Conservation (phyloP, 2,113 vertebrate species). For the Ictalurus furcatus region DNA sequence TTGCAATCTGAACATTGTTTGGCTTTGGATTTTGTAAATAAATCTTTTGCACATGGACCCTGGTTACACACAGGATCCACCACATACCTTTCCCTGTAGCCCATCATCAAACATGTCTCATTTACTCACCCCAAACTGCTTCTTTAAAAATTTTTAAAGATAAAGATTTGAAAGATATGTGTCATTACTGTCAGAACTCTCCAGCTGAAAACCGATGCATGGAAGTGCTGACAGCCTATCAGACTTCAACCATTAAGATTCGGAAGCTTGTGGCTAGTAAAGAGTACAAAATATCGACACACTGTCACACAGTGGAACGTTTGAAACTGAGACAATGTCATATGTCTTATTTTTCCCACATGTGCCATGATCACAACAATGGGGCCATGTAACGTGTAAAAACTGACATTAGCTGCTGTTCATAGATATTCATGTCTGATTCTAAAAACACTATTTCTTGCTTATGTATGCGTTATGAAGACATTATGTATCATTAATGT, state of each 20-base stretch:
- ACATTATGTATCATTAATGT: background rate
- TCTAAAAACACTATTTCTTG: background rate
- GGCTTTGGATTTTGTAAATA: background rate
- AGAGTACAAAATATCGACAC: background rate
- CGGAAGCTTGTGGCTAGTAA: background rate
- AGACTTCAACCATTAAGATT: background rate
- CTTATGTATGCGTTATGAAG: constrained; percentile 11
- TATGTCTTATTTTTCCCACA: background rate
- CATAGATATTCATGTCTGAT: background rate
- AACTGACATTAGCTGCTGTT: background rate
- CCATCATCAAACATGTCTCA: background rate
- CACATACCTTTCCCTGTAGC: background rate
- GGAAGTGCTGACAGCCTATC: background rate
- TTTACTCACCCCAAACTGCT: background rate
- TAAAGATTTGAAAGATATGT: background rate
- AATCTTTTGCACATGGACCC: background rate
- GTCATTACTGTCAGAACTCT: background rate
- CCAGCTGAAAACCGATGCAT: background rate
- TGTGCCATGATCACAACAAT: background rate
- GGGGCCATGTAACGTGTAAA: background rate
- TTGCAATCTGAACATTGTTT: background rate
- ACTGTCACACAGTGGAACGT: background rate
- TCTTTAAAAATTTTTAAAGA: background rate
- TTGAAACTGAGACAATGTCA: background rate
- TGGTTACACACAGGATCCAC: background rate